Evolutionary conservation across 92 coral and sea anemone genomes (phyloP).

Genomic region (Nematostella vectensis): DNA sequence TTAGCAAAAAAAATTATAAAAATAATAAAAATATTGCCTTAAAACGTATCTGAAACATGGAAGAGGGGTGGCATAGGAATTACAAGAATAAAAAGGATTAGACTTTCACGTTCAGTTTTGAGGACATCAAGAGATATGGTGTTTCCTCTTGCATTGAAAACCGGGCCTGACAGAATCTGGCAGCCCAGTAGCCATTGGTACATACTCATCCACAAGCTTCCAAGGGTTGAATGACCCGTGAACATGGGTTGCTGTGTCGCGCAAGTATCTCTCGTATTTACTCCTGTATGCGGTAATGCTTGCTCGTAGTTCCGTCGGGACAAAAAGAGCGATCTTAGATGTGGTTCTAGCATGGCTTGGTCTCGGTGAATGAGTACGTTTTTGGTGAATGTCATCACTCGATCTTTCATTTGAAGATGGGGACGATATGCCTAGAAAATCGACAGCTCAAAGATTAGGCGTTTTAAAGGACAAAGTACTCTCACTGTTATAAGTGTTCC

Average conservation of each 20-base stretch:
- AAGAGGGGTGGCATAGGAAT: no score
- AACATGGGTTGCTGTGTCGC: conserved; percentile 73
- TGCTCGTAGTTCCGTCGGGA: conserved; percentile 78
- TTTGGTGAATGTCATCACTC: background rate
- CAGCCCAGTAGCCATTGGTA: no score
- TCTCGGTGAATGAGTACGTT: background rate
- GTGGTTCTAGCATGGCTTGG: conserved; percentile 6
- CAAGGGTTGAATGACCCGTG: conserved; percentile 95
- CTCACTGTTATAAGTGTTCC: no score
- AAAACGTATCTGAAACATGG: no score
- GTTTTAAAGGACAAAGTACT: no score
- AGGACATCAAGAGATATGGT: no score
- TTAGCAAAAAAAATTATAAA: background rate
- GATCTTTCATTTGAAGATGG: background rate
- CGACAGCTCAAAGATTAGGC: background rate
- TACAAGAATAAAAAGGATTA: no score
- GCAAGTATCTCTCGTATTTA: conserved; percentile 63
- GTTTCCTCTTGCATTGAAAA: no score
- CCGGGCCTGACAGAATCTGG: no score
- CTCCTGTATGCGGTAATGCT: conserved; percentile 68
- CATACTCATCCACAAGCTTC: conserved; percentile 88
- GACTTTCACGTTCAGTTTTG: no score
- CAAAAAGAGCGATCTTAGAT: conserved; percentile 47
- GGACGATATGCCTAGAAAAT: conserved; percentile 14
- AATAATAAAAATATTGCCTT: background rate